Percentiles rank a stretch among this genome's conserved stretches.
phyloP scores from a whole-genome alignment of 2,797 vertebrate genomes.

The Strix occidentalis region DNA sequence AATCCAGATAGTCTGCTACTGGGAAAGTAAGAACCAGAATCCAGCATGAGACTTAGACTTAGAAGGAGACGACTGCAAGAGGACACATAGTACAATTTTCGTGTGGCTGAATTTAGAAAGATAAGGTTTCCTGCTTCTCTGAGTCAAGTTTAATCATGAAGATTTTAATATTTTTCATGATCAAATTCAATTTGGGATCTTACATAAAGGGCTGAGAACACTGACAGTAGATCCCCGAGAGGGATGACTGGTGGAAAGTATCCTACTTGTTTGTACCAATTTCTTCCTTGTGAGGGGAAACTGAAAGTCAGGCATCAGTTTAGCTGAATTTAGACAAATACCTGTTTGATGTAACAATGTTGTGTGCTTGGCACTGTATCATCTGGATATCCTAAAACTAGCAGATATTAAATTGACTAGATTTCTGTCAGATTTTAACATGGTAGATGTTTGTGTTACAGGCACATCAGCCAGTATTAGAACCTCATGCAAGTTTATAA shows the following conservation, averaged over 20 bases:
- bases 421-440: not conserved
- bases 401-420: not conserved
- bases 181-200: not conserved
- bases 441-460: not conserved
- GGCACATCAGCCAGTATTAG: not conserved
- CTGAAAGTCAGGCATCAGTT: not conserved
- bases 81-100: not conserved
- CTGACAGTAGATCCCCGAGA: not conserved
- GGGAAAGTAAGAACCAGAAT: not conserved
- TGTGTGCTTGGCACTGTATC: not conserved
- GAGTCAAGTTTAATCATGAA: not conserved
- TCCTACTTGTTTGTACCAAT: not conserved
- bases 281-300: not conserved
- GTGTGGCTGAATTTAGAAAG: not conserved
- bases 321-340: not conserved
- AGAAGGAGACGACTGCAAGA: not conserved
- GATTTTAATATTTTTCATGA: not conserved
- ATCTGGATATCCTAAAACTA: not conserved
- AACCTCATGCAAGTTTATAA: not conserved
- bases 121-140: not conserved
- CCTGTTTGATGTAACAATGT: not conserved
- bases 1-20: not conserved
- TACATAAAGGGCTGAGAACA: not conserved
- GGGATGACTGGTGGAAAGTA: not conserved
- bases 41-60: not conserved